Evolutionary conservation across 1,140 invertebrate genomes (phyloP).

Genomic region (Pseudomyrmex pallidus): DNA sequence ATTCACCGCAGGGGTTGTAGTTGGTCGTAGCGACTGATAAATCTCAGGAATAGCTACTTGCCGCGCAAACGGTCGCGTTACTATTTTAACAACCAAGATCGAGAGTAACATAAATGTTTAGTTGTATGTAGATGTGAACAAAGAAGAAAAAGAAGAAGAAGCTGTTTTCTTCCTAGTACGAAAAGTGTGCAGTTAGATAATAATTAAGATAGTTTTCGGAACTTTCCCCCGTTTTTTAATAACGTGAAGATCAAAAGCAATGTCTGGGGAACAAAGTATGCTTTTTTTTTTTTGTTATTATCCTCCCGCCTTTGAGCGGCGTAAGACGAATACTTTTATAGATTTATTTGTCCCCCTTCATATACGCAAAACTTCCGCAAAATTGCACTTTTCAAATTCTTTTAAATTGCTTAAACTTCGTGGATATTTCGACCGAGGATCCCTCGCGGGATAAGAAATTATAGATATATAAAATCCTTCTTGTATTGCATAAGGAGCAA

Average conservation of each 20-base stretch:
- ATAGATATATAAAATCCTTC: background rate
- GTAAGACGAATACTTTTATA: constrained; percentile 16
- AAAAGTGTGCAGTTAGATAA: constrained; percentile 59
- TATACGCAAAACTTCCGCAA: constrained; percentile 9
- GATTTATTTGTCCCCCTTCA: constrained; percentile 39
- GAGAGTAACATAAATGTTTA: constrained; percentile 2
- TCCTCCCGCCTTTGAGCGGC: background rate
- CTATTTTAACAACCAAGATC: background rate
- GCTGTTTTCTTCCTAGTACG: background rate
- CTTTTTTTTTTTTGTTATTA: background rate
- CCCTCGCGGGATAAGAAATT: background rate
- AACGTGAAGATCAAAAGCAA: constrained; percentile 59
- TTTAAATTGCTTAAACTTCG: constrained; percentile 22
- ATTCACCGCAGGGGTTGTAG: constrained; percentile 61
- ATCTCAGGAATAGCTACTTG: constrained; percentile 48
- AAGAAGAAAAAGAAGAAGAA: background rate
- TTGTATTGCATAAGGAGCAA: background rate
- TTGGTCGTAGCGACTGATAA: constrained; percentile 64
- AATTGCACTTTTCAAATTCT: constrained; percentile 9
- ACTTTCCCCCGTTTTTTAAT: constrained; percentile 70
- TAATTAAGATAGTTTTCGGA: constrained; percentile 73
- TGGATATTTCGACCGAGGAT: constrained; percentile 4
- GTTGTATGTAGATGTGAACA: background rate
- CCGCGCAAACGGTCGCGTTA: background rate
- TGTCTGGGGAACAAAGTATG: background rate